Evolutionary conservation across 2,797 vertebrate genomes (phyloP).

Genomic region (Phoxinus dragarum): DNA sequence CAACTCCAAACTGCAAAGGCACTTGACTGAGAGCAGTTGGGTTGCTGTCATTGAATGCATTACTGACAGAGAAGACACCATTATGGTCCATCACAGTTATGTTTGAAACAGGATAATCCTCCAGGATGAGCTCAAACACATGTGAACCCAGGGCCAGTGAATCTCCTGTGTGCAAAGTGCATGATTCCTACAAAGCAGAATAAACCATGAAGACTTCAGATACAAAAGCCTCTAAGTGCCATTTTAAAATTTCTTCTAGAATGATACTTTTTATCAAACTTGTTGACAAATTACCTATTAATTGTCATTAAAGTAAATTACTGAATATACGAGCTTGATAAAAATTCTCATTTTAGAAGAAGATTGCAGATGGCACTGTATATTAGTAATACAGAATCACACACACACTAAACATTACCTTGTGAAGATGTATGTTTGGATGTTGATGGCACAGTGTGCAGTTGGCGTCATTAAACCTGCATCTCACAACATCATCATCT

Average conservation of each 20-base stretch:
- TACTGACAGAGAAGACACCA: background rate
- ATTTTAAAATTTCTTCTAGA: too few relatives aligned
- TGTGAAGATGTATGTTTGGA: conserved; percentile 38
- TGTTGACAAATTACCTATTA: too few relatives aligned
- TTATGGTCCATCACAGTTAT: conserved; percentile 46
- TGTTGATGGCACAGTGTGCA: conserved; percentile 33
- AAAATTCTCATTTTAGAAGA: too few relatives aligned
- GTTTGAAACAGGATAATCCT: conserved; percentile 51
- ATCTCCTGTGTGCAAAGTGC: conserved; percentile 26
- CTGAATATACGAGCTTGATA: too few relatives aligned
- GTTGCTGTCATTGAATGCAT: background rate
- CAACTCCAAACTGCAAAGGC: conserved; percentile 71
- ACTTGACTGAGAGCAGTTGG: conserved; percentile 66
- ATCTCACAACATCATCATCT: conserved; percentile 59
- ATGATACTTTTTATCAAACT: too few relatives aligned
- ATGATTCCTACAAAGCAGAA: conserved; percentile 35
- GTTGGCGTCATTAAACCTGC: conserved; percentile 34
- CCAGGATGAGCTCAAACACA: conserved; percentile 53
- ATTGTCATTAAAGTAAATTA: too few relatives aligned
- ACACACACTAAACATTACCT: conserved; percentile 27
- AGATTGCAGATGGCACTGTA: too few relatives aligned
- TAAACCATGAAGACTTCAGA: background rate
- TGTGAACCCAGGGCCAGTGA: conserved; percentile 42
- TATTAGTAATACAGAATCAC: background rate
- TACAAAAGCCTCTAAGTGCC: too few relatives aligned